phyloP scores from a whole-genome alignment of 2,113 vertebrate species.

The Uria lomvia region DNA sequence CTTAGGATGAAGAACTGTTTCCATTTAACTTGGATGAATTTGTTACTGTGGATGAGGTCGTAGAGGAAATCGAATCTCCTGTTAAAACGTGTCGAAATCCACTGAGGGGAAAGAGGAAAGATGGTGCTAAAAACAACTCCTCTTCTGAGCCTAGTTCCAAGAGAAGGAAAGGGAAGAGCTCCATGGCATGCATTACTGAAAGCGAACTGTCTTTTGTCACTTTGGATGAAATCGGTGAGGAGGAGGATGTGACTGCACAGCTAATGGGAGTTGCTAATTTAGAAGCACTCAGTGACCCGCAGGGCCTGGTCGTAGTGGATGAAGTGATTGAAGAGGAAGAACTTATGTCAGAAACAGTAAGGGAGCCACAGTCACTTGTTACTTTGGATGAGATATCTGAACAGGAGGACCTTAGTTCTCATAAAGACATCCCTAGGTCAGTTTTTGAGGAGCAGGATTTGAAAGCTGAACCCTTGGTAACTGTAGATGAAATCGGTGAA shows the following conservation, averaged over 20 bases:
- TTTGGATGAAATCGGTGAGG: conserved; percentile 86
- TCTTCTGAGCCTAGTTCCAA: conserved; percentile 39
- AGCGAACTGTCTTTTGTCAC: conserved; percentile 74
- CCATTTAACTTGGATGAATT: conserved; percentile 86
- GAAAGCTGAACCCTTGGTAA: conserved; percentile 72
- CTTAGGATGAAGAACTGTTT: conserved; percentile 70
- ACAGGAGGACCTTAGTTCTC: conserved; percentile 70
- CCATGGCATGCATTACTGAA: background rate
- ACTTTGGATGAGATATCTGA: conserved; percentile 80
- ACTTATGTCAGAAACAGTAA: conserved; percentile 36
- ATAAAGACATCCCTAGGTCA: background rate
- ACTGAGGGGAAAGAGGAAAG: conserved; percentile 68
- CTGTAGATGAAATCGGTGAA: conserved; percentile 76
- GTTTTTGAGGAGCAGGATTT: conserved; percentile 54
- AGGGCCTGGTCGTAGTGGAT: conserved; percentile 76
- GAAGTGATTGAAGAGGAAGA: conserved; percentile 82
- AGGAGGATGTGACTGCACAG: conserved; percentile 73
- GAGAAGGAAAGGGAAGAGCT: conserved; percentile 60
- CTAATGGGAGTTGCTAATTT: background rate
- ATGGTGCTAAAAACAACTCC: background rate
- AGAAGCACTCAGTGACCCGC: background rate
- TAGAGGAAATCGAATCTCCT: conserved; percentile 70
- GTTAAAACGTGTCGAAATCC: conserved; percentile 13
- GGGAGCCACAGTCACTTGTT: conserved; percentile 70
- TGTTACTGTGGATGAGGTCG: conserved; percentile 87